phyloP scores from a whole-genome alignment of 2,797 vertebrate species.

The Uromys caudimaculatus region DNA sequence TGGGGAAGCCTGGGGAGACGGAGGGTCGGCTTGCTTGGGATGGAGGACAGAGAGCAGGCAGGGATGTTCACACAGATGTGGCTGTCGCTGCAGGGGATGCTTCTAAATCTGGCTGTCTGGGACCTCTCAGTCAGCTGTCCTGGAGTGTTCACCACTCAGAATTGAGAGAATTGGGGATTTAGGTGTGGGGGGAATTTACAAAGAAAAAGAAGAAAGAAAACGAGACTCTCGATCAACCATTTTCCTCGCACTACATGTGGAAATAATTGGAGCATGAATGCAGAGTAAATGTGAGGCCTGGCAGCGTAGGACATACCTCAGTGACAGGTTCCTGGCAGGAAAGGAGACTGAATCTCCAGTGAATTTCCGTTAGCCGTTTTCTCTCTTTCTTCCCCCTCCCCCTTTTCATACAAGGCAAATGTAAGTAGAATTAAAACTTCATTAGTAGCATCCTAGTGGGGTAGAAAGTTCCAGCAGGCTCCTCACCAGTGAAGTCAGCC shows the following conservation, averaged over 20 bases:
- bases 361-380: slow-evolving; percentile 74
- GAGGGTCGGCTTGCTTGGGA: not conserved
- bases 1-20: not conserved
- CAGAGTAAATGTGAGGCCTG: slow-evolving; percentile 74
- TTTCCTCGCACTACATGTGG: slow-evolving; percentile 80
- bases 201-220: not conserved
- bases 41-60: not conserved
- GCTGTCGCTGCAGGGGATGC: not conserved
- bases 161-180: slow-evolving; percentile 46
- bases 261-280: slow-evolving; percentile 82
- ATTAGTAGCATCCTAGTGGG: slow-evolving; percentile 61
- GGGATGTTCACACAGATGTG: slow-evolving; percentile 33
- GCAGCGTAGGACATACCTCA: slow-evolving; percentile 74
- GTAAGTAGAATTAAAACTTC: slow-evolving; percentile 57
- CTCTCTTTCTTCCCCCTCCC: slow-evolving; percentile 14
- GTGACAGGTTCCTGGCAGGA: slow-evolving; percentile 80
- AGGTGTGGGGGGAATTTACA: slow-evolving; percentile 12
- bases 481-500: slow-evolving; percentile 38
- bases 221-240: slow-evolving; percentile 59
- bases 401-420: slow-evolving; percentile 67
- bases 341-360: slow-evolving; percentile 76
- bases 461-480: slow-evolving; percentile 53
- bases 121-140: not conserved
- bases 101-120: not conserved
- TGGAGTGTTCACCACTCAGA: not conserved